phyloP scores from a whole-genome alignment of 1,140 invertebrate species.

The Brachionus manjavacas region DNA sequence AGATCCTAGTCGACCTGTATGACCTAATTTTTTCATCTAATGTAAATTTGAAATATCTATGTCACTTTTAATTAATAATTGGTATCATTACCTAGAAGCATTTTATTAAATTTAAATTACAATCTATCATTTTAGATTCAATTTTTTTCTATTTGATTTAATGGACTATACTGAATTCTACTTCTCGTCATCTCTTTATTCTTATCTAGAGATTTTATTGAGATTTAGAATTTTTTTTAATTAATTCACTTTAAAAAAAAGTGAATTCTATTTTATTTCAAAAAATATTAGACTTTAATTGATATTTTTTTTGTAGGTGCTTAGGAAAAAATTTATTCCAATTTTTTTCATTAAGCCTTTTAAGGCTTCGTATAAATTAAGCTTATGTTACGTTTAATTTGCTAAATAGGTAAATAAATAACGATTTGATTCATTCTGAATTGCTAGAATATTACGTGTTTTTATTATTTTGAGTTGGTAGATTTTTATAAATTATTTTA shows the following conservation, averaged over 20 bases:
- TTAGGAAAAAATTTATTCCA: too few relatives aligned
- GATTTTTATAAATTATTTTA: background rate
- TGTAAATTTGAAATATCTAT: background rate
- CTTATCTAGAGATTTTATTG: too few relatives aligned
- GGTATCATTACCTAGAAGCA: background rate
- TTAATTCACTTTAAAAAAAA: too few relatives aligned
- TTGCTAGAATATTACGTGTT: background rate
- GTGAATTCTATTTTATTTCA: too few relatives aligned
- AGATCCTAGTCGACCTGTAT: background rate
- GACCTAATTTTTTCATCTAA: background rate
- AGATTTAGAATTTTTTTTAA: too few relatives aligned
- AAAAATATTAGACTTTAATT: too few relatives aligned
- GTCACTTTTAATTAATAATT: slow-evolving; percentile 7
- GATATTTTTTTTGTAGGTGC: too few relatives aligned
- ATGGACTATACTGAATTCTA: background rate
- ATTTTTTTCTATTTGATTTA: background rate
- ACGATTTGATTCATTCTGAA: background rate
- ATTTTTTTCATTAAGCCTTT: too few relatives aligned
- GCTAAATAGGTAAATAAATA: background rate
- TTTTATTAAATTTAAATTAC: background rate
- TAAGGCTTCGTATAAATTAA: background rate
- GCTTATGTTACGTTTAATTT: background rate
- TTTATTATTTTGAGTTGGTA: too few relatives aligned
- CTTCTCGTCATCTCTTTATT: background rate
- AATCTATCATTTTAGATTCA: background rate